Conservation (phyloP, 2,113 vertebrate genomes). For the Chroicocephalus ridibundus region DNA sequence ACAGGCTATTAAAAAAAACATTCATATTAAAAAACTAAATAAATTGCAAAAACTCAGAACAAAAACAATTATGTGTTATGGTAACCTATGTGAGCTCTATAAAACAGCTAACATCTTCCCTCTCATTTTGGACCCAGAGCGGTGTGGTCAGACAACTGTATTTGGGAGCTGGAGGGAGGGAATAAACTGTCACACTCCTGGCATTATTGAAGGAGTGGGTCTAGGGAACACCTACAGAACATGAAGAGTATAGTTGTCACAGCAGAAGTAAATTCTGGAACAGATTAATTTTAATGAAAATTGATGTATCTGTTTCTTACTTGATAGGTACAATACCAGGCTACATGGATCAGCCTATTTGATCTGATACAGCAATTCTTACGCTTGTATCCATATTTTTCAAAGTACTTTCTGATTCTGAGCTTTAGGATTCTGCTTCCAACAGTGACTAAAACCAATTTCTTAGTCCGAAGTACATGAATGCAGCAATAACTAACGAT, state of each 20-base stretch:
- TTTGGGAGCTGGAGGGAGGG: neutral
- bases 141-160: neutral
- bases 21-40: neutral
- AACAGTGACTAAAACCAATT: neutral
- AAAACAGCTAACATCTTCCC: neutral
- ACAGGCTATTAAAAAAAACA: neutral
- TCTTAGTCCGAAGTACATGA: neutral
- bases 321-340: neutral
- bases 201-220: neutral
- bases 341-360: neutral
- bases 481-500: neutral
- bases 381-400: neutral
- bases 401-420: neutral
- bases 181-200: neutral
- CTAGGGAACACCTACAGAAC: neutral
- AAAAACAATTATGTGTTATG: neutral
- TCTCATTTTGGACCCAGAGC: neutral
- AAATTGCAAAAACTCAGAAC: neutral
- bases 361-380: neutral
- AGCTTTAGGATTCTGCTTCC: neutral
- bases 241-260: neutral
- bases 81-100: neutral
- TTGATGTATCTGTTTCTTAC: neutral
- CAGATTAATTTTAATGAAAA: neutral
- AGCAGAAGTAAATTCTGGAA: neutral